Conservation (phyloP, 1,140 invertebrate genomes). For the Oscheius sp. region DNA sequence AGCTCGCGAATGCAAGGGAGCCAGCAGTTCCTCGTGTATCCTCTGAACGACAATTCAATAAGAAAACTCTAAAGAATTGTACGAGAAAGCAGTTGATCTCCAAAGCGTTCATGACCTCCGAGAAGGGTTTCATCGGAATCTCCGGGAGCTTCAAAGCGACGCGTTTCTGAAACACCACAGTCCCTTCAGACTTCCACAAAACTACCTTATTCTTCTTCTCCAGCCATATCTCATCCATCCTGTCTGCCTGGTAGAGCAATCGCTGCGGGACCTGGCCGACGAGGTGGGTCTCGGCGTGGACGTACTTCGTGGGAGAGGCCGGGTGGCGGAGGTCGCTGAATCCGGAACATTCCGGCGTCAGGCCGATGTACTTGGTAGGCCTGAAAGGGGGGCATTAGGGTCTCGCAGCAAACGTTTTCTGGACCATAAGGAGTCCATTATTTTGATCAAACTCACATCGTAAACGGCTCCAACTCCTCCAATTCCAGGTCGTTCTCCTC, state of each 20-base stretch:
- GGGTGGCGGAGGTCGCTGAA: neutral
- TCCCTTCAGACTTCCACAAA: slow-evolving; percentile 49
- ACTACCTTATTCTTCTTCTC: slow-evolving; percentile 81
- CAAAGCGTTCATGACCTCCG: slow-evolving; percentile 46
- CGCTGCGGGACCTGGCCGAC: neutral
- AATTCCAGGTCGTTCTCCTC: slow-evolving; percentile 9
- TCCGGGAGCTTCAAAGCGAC: neutral
- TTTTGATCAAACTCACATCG: too few relatives aligned
- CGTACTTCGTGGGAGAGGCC: neutral
- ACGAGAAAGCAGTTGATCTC: slow-evolving; percentile 47
- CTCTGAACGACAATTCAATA: slow-evolving; percentile 34
- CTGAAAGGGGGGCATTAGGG: slow-evolving; percentile 64
- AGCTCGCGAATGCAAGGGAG: slow-evolving; percentile 48
- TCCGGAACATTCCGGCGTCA: neutral
- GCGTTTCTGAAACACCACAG: slow-evolving; percentile 1
- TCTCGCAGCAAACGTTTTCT: neutral
- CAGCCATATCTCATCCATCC: slow-evolving; percentile 86
- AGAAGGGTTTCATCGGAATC: slow-evolving; percentile 29
- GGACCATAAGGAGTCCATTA: too few relatives aligned
- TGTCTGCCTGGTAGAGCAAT: slow-evolving; percentile 78
- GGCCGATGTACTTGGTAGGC: slow-evolving; percentile 53
- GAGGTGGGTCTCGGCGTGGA: neutral
- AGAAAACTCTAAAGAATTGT: slow-evolving; percentile 22
- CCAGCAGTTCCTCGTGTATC: slow-evolving; percentile 41
- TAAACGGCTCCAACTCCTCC: neutral